These are phyloP conservation scores for Scaptomyza polygonia DNA, from an alignment of 2,888 invertebrate species.

Conservation along the genomic window DNA sequence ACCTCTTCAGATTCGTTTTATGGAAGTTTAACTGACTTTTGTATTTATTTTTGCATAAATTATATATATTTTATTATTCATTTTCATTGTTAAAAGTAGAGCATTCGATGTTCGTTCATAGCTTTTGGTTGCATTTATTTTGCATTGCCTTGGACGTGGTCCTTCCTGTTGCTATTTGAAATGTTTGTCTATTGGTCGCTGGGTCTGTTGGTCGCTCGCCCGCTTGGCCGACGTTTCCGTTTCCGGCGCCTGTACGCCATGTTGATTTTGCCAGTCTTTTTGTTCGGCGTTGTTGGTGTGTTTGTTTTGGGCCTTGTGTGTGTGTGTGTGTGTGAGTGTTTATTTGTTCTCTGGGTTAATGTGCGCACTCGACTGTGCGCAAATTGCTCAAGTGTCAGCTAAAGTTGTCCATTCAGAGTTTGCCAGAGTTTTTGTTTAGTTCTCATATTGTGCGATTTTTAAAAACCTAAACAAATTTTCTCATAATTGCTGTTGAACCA, in stretches of 20 bases:
- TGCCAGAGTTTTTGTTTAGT: conserved; percentile 16
- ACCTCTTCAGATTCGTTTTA: too few relatives aligned
- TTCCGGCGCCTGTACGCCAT: conserved; percentile 75
- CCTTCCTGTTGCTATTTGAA: conserved; percentile 50
- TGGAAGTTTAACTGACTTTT: too few relatives aligned
- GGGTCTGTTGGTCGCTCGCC: conserved; percentile 35
- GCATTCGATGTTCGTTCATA: conserved; percentile 18
- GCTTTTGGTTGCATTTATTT: conserved; percentile 22
- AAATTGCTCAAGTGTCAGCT: conserved; percentile 81
- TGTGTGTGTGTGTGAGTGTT: conserved; percentile 38
- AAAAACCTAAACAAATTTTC: conserved; percentile 57
- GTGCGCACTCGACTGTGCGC: conserved; percentile 80
- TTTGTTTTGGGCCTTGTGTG: conserved; percentile 25
- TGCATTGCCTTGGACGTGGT: conserved; percentile 29
- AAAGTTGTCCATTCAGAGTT: conserved; percentile 62
- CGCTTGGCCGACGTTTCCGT: conserved; percentile 77
- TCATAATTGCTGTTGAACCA: conserved; percentile 69
- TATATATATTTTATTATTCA: too few relatives aligned
- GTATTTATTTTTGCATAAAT: too few relatives aligned
- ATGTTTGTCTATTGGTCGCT: conserved; percentile 71
- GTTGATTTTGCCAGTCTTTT: conserved; percentile 68
- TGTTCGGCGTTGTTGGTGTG: conserved; percentile 55
- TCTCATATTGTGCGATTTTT: conserved; percentile 42
- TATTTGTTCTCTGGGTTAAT: conserved; percentile 70
- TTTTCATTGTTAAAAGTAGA: conserved; percentile 4